A percentile compares a stretch with the other conserved stretches of the same genome.
Conservation (phyloP, 2,113 vertebrate species). For the Chelonoidis abingdonii region DNA sequence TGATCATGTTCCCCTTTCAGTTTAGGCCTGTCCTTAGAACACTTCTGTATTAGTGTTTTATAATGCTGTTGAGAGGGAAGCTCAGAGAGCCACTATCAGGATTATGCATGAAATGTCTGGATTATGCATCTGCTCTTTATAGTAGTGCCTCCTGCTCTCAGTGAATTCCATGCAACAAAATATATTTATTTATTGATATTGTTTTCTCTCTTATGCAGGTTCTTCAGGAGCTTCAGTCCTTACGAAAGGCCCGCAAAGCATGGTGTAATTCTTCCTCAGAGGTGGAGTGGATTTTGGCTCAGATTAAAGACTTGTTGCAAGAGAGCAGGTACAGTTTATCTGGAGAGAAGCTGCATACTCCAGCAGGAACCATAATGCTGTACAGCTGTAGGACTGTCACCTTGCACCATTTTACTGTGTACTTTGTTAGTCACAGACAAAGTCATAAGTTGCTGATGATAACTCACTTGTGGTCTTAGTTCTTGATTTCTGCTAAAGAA, state of each 20-base stretch:
- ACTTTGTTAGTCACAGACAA: not conserved
- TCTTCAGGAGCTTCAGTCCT: constrained; percentile 68
- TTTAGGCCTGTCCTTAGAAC: not conserved
- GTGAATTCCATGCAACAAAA: not conserved
- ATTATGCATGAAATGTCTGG: not conserved
- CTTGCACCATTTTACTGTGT: not conserved
- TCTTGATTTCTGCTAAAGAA: not conserved
- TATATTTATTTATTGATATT: not conserved
- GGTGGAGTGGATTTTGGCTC: constrained; percentile 88
- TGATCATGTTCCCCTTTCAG: not conserved
- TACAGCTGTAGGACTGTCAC: not conserved
- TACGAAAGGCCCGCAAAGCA: constrained; percentile 61
- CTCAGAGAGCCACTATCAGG: not conserved
- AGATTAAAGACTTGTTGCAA: constrained; percentile 87
- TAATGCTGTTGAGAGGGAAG: not conserved
- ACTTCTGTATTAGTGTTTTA: not conserved
- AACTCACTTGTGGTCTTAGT: not conserved
- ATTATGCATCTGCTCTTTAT: not conserved
- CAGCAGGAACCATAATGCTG: not conserved
- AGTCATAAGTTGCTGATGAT: not conserved
- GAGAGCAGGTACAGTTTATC: constrained; percentile 81
- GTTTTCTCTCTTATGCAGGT: constrained; percentile 66
- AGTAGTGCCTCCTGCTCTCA: not conserved
- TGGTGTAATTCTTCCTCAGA: constrained; percentile 83
- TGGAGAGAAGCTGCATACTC: too few relatives aligned